These are phyloP conservation scores for Mustela lutreola DNA, from an alignment of 2,113 vertebrate genomes.

Conservation along the genomic window DNA sequence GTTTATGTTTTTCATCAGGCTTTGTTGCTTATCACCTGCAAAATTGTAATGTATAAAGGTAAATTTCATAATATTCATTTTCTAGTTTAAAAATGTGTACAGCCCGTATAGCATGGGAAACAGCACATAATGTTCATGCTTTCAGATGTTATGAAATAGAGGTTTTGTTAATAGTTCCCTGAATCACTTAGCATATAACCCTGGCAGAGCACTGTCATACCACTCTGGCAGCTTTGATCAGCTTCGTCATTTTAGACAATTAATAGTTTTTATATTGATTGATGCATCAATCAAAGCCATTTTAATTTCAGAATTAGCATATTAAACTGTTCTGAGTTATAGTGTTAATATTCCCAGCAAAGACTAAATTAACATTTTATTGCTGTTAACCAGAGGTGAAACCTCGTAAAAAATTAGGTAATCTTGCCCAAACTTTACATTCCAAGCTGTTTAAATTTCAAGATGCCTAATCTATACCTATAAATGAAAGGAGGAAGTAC, in stretches of 20 bases:
- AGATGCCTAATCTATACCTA: constrained; percentile 37
- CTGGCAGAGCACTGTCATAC: not conserved
- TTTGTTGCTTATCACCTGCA: constrained; percentile 62
- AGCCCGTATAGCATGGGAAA: constrained; percentile 53
- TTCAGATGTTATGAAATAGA: constrained; percentile 42
- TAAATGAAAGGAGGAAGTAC: constrained; percentile 38
- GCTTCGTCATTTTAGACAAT: constrained; percentile 79
- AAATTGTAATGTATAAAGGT: constrained; percentile 60
- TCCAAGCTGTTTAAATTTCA: constrained; percentile 81
- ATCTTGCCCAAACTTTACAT: constrained; percentile 75
- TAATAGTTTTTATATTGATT: constrained; percentile 83
- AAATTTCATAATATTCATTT: constrained; percentile 52
- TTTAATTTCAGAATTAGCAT: constrained; percentile 84
- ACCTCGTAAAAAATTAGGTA: constrained; percentile 79
- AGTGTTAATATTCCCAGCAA: constrained; percentile 86
- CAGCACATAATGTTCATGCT: not conserved
- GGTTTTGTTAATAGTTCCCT: constrained; percentile 67
- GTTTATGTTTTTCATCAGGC: not conserved
- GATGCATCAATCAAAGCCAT: constrained; percentile 79
- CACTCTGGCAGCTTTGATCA: constrained; percentile 78
- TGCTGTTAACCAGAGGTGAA: constrained; percentile 80
- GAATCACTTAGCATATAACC: constrained; percentile 51
- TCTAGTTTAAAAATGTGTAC: constrained; percentile 47
- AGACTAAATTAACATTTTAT: constrained; percentile 87
- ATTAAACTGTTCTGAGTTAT: constrained; percentile 84